These are phyloP conservation scores for Mirounga angustirostris DNA, from an alignment of 2,113 vertebrate genomes.

Conservation along the genomic window DNA sequence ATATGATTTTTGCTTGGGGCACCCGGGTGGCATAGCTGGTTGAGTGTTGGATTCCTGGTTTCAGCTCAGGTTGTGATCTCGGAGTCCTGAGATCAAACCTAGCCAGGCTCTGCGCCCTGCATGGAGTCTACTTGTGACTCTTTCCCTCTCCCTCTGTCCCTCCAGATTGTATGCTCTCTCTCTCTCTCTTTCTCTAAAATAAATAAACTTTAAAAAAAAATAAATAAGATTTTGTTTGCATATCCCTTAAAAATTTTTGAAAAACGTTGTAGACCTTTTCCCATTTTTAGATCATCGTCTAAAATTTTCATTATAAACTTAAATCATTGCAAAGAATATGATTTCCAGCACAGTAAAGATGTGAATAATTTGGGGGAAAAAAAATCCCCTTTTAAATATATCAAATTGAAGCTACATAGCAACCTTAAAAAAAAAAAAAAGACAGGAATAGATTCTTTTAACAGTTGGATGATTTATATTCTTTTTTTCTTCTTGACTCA, in stretches of 20 bases:
- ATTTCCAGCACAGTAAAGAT: neutral
- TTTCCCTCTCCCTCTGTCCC: neutral
- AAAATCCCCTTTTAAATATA: neutral
- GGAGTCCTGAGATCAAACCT: neutral
- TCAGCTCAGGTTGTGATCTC: neutral
- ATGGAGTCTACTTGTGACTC: neutral
- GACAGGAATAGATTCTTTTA: neutral
- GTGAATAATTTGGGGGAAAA: neutral
- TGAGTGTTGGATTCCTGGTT: neutral
- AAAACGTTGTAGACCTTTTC: neutral
- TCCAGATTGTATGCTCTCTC: neutral
- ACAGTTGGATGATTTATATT: neutral
- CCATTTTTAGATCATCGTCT: neutral
- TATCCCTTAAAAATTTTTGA: neutral
- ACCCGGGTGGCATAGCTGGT: neutral
- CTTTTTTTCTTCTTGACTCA: neutral
- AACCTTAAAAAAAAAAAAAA: neutral
- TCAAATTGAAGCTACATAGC: neutral
- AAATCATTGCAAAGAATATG: neutral
- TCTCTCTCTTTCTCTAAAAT: neutral
- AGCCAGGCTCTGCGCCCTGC: neutral
- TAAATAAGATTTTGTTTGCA: neutral
- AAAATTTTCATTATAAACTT: neutral
- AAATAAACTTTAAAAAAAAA: neutral
- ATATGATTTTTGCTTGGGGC: neutral